phyloP scores from a whole-genome alignment of 2,888 invertebrate species.

The Hydroisotoma schaefferi region DNA sequence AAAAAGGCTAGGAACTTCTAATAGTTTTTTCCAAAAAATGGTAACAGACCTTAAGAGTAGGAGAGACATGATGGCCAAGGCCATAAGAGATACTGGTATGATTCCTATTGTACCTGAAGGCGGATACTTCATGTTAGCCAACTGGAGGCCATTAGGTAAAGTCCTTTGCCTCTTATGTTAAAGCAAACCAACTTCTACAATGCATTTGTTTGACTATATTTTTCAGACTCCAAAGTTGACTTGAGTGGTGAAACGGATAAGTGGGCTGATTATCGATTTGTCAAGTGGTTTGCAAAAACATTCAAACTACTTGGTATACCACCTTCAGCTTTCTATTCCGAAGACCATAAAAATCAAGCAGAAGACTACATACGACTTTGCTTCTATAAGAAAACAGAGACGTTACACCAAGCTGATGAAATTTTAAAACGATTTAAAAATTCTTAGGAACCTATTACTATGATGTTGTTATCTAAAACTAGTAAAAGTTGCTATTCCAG shows the following conservation, averaged over 20 bases:
- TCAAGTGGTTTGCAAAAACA: conserved; percentile 92
- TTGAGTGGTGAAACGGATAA: conserved; percentile 67
- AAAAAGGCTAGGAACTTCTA: conserved; percentile 62
- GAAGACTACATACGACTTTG: conserved; percentile 58
- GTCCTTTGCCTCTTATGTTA: not conserved
- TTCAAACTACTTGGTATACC: conserved; percentile 70
- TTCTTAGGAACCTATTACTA: conserved; percentile 9
- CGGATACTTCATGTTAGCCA: conserved; percentile 95
- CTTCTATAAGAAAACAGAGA: conserved; percentile 54
- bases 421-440: conserved; percentile 35
- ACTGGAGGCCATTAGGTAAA: conserved; percentile 75
- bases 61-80: conserved; percentile 72
- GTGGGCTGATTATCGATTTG: conserved; percentile 84
- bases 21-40: conserved; percentile 79
- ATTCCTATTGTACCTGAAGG: conserved; percentile 87
- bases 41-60: conserved; percentile 71
- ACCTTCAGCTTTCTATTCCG: conserved; percentile 59
- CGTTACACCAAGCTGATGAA: conserved; percentile 38
- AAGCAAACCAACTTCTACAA: too few species aligned
- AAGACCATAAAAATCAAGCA: conserved; percentile 54
- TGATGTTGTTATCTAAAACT: not conserved
- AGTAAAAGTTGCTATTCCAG: too few species aligned
- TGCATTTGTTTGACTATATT: too few species aligned
- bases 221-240: conserved; percentile 64
- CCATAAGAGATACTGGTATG: conserved; percentile 76